phyloP scores from a whole-genome alignment of 2,113 vertebrate genomes.

The Ammodytes dubius region DNA sequence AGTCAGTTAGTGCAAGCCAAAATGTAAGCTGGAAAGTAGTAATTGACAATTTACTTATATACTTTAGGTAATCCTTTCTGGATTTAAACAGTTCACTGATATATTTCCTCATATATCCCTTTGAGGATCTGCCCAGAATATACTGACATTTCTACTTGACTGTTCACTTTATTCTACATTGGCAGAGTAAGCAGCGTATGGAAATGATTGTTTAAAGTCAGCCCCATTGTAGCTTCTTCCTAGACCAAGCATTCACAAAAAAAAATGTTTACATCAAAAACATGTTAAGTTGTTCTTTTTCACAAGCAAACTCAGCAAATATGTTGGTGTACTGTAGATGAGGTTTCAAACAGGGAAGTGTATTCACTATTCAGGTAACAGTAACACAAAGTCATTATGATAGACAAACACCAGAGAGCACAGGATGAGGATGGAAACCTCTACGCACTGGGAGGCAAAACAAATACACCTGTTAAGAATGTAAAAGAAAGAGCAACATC shows the following conservation, averaged over 20 bases:
- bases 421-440: not conserved
- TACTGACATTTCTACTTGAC: constrained; percentile 3
- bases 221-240: not conserved
- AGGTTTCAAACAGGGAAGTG: not conserved
- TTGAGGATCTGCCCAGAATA: not conserved
- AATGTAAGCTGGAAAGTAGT: not conserved
- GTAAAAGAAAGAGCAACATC: constrained; percentile 25
- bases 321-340: not conserved
- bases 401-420: not conserved
- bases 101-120: constrained; percentile 12
- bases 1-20: not conserved
- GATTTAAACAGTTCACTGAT: too few relatives aligned
- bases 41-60: not conserved
- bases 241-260: not conserved
- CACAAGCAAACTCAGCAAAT: not conserved
- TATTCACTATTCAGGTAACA: constrained; percentile 10
- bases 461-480: constrained; percentile 30
- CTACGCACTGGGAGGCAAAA: not conserved
- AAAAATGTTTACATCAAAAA: not conserved
- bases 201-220: not conserved
- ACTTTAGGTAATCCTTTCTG: too few relatives aligned
- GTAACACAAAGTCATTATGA: constrained; percentile 24
- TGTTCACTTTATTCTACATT: not conserved
- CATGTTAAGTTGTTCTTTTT: not conserved
- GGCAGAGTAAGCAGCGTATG: constrained; percentile 15